phyloP scores from a whole-genome alignment of 2,113 vertebrate species.

The Hymenochirus boettgeri region DNA sequence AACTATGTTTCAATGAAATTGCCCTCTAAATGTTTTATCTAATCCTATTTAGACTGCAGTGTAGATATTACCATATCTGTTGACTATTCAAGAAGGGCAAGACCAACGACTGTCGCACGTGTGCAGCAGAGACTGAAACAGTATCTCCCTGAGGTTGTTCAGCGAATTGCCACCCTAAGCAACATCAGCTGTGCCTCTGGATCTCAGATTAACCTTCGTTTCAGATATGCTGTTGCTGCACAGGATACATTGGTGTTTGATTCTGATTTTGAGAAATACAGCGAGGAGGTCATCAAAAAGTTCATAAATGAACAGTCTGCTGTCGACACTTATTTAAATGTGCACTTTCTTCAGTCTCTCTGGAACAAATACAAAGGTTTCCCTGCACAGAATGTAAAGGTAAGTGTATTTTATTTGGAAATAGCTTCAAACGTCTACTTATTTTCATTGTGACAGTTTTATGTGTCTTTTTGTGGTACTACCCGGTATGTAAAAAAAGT shows the following conservation, averaged over 20 bases:
- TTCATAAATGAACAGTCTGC: conserved; percentile 54
- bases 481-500: no score
- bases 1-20: no score
- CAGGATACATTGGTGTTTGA: conserved; percentile 56
- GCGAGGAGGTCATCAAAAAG: conserved; percentile 54
- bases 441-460: no score
- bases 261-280: conserved; percentile 63
- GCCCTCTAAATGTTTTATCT: no score
- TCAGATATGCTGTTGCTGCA: conserved; percentile 60
- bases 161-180: conserved; percentile 50
- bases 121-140: conserved; percentile 56
- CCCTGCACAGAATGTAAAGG: conserved; percentile 55
- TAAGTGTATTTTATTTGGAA: conserved; percentile 44
- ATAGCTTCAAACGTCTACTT: no score
- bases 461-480: no score
- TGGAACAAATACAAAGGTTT: conserved; percentile 52
- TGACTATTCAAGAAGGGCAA: conserved; percentile 59
- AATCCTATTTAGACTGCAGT: no score
- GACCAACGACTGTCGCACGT: conserved; percentile 40
- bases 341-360: conserved; percentile 63
- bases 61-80: conserved; percentile 74
- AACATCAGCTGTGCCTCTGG: conserved; percentile 59
- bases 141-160: conserved; percentile 60
- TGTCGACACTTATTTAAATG: conserved; percentile 60
- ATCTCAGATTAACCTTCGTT: conserved; percentile 35